Evolutionary conservation across 2,888 invertebrate species (phyloP), one percentile per base, ranked within the genome.

Genomic region (Stomorhina lunata): DNA sequence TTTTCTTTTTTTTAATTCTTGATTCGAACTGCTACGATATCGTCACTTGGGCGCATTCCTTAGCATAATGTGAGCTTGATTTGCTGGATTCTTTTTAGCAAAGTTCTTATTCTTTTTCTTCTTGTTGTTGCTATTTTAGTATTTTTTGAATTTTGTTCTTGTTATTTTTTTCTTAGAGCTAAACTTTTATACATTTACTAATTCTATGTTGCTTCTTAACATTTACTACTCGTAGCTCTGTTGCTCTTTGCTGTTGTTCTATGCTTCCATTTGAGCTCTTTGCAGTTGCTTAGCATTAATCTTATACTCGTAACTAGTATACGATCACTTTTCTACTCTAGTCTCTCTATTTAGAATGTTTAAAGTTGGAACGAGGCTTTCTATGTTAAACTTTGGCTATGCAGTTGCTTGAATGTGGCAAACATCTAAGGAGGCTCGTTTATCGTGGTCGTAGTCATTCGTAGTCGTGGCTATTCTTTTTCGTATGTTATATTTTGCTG

Each of bases 21-120:
- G 32, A 71, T 81, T 63, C 61, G 55, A 87, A 86, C 87, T 88
- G 89, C 89, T 87, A 89, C 88, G 87, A 88, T 87, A 88, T 88
- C 88, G 89, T 88, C 88, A 88, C 88, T 88, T 88, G 89, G 89
- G 89, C 88, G 88, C 89, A 89, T 89, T 89, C 89, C 89, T 87
- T 84, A 87, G 87, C 88, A 88, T 88, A 88, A 89, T 89, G 87
- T 88, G 88, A 88, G 89, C 89, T 89, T 89, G 89, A 88, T 89
- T 89, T 89, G 89, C 88, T 89, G 88, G 87, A 88, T 89, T 88
- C 87, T 88, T 84, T 78, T 81, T 48, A 69, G 48, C 20, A 27
- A n/a, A n/a, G n/a, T n/a, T n/a, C n/a, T n/a, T n/a, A n/a, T n/a
- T n/a, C n/a, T n/a, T n/a, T n/a, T n/a, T n/a, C n/a, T 76, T 66